Percentiles rank a stretch among this genome's conserved stretches.
These are phyloP conservation scores for Zingel zingel DNA, from an alignment of 2,113 vertebrate species.

Conservation along the genomic window DNA sequence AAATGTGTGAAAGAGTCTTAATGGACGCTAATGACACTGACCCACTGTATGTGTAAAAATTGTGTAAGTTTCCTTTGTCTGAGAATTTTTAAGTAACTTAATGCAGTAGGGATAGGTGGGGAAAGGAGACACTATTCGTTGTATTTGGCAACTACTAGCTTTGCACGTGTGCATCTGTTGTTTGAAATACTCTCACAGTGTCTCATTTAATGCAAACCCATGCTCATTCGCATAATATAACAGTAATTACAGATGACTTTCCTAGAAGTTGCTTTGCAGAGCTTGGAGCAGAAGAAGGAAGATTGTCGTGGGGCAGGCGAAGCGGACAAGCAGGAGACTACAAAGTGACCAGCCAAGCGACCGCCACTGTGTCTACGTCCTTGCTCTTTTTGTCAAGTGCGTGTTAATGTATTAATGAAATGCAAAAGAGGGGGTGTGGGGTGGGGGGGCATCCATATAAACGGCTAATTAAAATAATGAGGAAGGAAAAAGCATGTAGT, in stretches of 20 bases:
- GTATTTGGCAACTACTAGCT: constrained; percentile 12
- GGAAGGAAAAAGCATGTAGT: constrained; percentile 93
- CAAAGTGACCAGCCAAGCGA: constrained; percentile 82
- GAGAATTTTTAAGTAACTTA: constrained; percentile 3
- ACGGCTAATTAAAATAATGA: constrained; percentile 95
- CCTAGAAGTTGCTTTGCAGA: constrained; percentile 62
- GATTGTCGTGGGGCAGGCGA: constrained; percentile 27
- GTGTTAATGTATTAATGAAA: constrained; percentile 93
- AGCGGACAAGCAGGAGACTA: constrained; percentile 67
- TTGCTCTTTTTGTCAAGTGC: constrained; percentile 86
- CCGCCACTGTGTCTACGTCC: constrained; percentile 67
- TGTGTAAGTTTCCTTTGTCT: constrained; percentile 31
- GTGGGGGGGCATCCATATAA: constrained; percentile 88
- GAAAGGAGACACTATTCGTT: neutral
- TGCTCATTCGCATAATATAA: constrained; percentile 67
- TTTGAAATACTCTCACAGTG: constrained; percentile 6
- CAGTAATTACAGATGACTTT: constrained; percentile 75
- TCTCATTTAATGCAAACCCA: neutral
- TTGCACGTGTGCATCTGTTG: constrained; percentile 13
- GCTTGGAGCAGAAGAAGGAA: constrained; percentile 31
- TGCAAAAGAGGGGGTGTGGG: constrained; percentile 77
- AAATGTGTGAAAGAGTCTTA: constrained; percentile 38
- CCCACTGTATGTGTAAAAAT: constrained; percentile 30
- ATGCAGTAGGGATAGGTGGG: neutral
- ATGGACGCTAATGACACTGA: constrained; percentile 40